Evolutionary conservation across 2,797 vertebrate genomes (phyloP).

Genomic region (Myripristis jacobus): DNA sequence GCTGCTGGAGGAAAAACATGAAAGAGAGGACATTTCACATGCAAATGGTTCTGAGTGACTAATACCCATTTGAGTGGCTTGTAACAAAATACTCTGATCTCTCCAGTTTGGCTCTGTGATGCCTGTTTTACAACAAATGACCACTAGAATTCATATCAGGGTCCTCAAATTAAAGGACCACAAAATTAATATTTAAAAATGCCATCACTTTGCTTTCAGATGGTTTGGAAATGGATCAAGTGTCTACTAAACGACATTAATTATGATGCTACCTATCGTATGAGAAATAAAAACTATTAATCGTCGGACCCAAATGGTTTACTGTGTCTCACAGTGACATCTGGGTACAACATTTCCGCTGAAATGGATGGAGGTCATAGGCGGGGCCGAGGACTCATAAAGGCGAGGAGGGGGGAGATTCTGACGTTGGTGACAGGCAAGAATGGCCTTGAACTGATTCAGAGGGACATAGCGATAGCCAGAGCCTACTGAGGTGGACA

Average conservation of each 20-base stretch:
- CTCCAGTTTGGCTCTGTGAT: not conserved
- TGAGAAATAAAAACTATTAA: not conserved
- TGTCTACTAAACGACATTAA: not conserved
- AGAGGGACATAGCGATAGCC: slow-evolving; percentile 34
- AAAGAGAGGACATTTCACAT: slow-evolving; percentile 29
- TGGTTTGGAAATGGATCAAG: not conserved
- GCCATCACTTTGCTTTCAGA: not conserved
- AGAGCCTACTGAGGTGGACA: slow-evolving; percentile 10
- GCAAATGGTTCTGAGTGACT: slow-evolving; percentile 48
- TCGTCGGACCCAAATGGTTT: not conserved
- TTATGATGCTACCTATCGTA: not conserved
- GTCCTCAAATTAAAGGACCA: not conserved
- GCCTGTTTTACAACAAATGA: slow-evolving; percentile 40
- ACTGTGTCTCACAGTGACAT: not conserved
- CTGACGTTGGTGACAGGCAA: slow-evolving; percentile 10
- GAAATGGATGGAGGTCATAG: slow-evolving; percentile 25
- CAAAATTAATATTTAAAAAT: not conserved
- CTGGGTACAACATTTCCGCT: slow-evolving; percentile 3
- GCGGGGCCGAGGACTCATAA: slow-evolving; percentile 3
- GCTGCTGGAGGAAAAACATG: not conserved
- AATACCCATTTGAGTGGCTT: slow-evolving; percentile 41
- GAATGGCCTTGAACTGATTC: slow-evolving; percentile 34
- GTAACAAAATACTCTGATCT: slow-evolving; percentile 41
- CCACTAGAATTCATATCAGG: not conserved
- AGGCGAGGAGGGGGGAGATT: slow-evolving; percentile 13